Base-by-base conservation (phyloP, 2,113 vertebrate species). In the Dasypus novemcinctus region DNA sequence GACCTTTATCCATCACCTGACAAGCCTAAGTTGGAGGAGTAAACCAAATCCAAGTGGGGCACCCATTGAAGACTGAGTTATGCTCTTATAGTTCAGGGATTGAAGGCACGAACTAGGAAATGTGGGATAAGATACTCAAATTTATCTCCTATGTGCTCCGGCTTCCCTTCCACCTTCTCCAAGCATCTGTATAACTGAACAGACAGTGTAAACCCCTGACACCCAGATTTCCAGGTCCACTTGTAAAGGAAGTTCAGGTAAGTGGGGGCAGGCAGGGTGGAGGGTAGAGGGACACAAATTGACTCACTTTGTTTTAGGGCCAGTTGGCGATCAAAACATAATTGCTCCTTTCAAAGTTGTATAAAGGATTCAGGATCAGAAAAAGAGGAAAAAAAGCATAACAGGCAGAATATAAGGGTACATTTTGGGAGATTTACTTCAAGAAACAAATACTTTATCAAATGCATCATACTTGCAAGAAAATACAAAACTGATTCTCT, bases 121-220 rank as follows among this genome's bases (percentile, higher is more conserved):
- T 4, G 82, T 15, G 52, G 1, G 25, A 31, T 21, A 80, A 23
- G 49, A 49, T 21, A 2, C 7, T 25, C 38, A 11, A 10, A 23
- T 68, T 4, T 61, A 17, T 69, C 46, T 10, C 2, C 29, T 4
- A 5, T 20, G 66, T 18, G 3, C n/a, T 33, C 43, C 8, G 31
- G 25, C 52, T n/a, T 9, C 36, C 61, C 15, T 36, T 7, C 12
- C 0, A 3, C 61, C 36, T 20, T 21, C 36, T 11, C 9, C 12
- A 33, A 21, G 29, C 27, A 49, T 27, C n/a, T n/a, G 52, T 0
- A 1, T 17, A 21, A 5, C 41, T 17, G 4, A 43, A 8, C 41
- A 41, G 68, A 3, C 4, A 21, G 25, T 0, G 0, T 0, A 17
- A 23, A 43, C 43, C n/a, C 3, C 15, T 1, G 1, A 5, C 36